Percentiles rank a stretch among this genome's conserved stretches.
Conservation (phyloP, 2,888 invertebrate species). For the Andrena bucephala region DNA sequence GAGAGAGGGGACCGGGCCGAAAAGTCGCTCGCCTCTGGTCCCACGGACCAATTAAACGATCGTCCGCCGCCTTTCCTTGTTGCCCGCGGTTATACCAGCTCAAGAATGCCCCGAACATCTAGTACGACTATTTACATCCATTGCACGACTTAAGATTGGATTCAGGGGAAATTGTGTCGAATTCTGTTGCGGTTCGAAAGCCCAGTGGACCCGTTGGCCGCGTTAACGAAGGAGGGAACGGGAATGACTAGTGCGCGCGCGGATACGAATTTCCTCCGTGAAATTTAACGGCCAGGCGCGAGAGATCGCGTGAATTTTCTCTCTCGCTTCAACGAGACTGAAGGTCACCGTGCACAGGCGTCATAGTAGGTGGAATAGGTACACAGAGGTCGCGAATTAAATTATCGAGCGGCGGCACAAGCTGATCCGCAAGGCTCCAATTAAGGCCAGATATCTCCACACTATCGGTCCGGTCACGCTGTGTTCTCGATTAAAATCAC, state of each 20-base stretch:
- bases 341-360: too few species aligned
- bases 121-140: slow-evolving; percentile 58
- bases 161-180: background rate
- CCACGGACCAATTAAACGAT: background rate
- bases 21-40: slow-evolving; percentile 4
- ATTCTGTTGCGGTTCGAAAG: slow-evolving; percentile 20
- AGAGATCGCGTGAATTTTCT: background rate
- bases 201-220: background rate
- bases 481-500: background rate
- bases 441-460: too few species aligned
- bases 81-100: slow-evolving; percentile 23
- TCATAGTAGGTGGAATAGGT: too few species aligned
- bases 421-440: too few species aligned
- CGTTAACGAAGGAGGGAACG: slow-evolving; percentile 30
- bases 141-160: slow-evolving; percentile 56
- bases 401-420: too few species aligned
- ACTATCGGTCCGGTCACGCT: too few species aligned
- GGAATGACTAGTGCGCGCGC: slow-evolving; percentile 55
- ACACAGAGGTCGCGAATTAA: too few species aligned
- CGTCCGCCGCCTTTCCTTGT: slow-evolving; percentile 8
- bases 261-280: slow-evolving; percentile 9
- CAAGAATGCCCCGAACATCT: slow-evolving; percentile 51
- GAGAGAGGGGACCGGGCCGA: background rate
- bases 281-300: background rate
- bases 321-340: background rate